Conservation (phyloP, 37 sponge, comb jelly and placozoan species). For the Petrosia ficiformis region DNA sequence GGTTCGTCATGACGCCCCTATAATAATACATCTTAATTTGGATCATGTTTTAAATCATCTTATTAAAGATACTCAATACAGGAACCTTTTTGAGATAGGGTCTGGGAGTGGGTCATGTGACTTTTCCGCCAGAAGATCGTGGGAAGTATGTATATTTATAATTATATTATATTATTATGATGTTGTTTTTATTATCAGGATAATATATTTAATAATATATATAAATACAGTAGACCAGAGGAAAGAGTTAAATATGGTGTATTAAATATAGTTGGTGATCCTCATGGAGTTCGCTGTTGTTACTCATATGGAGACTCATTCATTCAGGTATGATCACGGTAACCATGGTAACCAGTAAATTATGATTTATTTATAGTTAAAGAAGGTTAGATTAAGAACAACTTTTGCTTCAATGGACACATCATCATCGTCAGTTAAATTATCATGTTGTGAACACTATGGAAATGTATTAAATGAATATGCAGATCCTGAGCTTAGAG, state of each 20-base stretch:
- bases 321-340: slow-evolving; percentile 36
- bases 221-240: slow-evolving; percentile 30
- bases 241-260: slow-evolving; percentile 80
- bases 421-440: slow-evolving; percentile 32
- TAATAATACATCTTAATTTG: slow-evolving; percentile 72
- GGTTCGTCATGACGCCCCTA: slow-evolving; percentile 64
- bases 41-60: slow-evolving; percentile 47
- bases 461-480: slow-evolving; percentile 71
- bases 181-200: slow-evolving; percentile 20
- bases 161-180: not conserved
- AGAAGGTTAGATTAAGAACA: slow-evolving; percentile 68
- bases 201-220: slow-evolving; percentile 60
- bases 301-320: slow-evolving; percentile 75
- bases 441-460: slow-evolving; percentile 85
- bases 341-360: too few relatives aligned
- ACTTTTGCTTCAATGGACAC: slow-evolving; percentile 75
- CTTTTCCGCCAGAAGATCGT: slow-evolving; percentile 28
- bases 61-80: slow-evolving; percentile 70
- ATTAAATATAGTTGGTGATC: slow-evolving; percentile 76
- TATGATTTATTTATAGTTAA: slow-evolving; percentile 37
- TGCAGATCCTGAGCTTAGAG: slow-evolving; percentile 56
- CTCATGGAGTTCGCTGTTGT: slow-evolving; percentile 52
- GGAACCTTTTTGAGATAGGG: slow-evolving; percentile 70
- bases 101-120: slow-evolving; percentile 48
- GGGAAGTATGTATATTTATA: slow-evolving; percentile 42